Evolutionary conservation across 2,888 invertebrate species (phyloP).

Genomic region (Melinaea marsaeus): DNA sequence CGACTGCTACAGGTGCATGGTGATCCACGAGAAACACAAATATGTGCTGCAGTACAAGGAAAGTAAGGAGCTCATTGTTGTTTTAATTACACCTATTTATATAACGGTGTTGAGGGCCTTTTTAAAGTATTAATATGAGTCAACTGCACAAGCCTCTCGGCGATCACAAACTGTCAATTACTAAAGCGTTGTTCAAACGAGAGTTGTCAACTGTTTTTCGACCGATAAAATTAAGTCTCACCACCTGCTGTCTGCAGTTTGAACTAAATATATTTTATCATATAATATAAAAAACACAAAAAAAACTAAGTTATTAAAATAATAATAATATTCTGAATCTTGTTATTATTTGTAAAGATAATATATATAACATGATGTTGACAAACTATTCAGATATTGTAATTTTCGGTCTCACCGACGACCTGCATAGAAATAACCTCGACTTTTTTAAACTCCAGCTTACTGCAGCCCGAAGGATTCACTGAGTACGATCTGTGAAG

Average conservation of each 20-base stretch:
- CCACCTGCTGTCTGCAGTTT: not conserved
- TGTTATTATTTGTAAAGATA: not conserved
- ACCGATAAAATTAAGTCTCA: not conserved
- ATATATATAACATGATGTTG: not conserved
- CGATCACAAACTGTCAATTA: not conserved
- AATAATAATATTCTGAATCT: not conserved
- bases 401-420: too few relatives aligned
- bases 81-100: too few relatives aligned
- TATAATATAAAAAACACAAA: not conserved
- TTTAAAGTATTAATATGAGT: not conserved
- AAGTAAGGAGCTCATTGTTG: constrained; percentile 76
- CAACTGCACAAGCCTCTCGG: not conserved
- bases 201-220: constrained; percentile 1
- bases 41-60: constrained; percentile 90
- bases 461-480: constrained; percentile 79
- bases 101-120: not conserved
- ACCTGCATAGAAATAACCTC: not conserved
- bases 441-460: constrained; percentile 56
- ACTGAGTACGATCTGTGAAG: constrained; percentile 80
- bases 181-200: not conserved
- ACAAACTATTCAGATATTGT: too few relatives aligned
- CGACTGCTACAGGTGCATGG: constrained; percentile 85
- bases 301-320: not conserved
- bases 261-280: not conserved
- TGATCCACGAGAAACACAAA: constrained; percentile 85